Percentiles rank a stretch among this genome's conserved stretches.
phyloP scores from a whole-genome alignment of 2,797 vertebrate genomes.

The Dallia pectoralis region DNA sequence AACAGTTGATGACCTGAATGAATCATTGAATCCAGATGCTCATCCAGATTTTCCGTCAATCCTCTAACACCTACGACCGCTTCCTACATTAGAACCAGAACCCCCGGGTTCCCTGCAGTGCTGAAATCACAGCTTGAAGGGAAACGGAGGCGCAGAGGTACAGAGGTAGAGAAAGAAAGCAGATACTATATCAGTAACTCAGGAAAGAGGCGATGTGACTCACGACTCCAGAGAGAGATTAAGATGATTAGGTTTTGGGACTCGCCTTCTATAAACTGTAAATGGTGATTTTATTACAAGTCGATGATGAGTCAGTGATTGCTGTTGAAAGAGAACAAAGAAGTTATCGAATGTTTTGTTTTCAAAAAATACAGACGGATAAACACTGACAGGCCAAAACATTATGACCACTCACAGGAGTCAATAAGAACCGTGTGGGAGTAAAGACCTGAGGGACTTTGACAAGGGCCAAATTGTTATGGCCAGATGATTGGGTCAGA shows the following conservation, averaged over 20 bases:
- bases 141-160: background rate
- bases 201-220: constrained; percentile 34
- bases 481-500: too few relatives aligned
- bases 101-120: constrained; percentile 30
- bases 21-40: constrained; percentile 79
- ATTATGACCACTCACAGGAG: too few relatives aligned
- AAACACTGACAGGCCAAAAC: too few relatives aligned
- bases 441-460: too few relatives aligned
- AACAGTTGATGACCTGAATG: constrained; percentile 75
- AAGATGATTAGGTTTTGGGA: constrained; percentile 9
- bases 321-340: constrained; percentile 42
- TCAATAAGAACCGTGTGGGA: too few relatives aligned
- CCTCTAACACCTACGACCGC: constrained; percentile 54
- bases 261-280: background rate
- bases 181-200: constrained; percentile 33
- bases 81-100: constrained; percentile 30
- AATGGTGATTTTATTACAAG: constrained; percentile 17
- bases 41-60: constrained; percentile 63
- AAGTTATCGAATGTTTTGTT: constrained; percentile 24
- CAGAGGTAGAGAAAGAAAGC: constrained; percentile 5
- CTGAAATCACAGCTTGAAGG: background rate
- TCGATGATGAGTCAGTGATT: constrained; percentile 57
- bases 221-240: constrained; percentile 51
- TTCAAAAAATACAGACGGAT: background rate
- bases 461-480: too few relatives aligned